Evolutionary conservation across 1,140 invertebrate species (phyloP).

Genomic region (Mamestra configurata): DNA sequence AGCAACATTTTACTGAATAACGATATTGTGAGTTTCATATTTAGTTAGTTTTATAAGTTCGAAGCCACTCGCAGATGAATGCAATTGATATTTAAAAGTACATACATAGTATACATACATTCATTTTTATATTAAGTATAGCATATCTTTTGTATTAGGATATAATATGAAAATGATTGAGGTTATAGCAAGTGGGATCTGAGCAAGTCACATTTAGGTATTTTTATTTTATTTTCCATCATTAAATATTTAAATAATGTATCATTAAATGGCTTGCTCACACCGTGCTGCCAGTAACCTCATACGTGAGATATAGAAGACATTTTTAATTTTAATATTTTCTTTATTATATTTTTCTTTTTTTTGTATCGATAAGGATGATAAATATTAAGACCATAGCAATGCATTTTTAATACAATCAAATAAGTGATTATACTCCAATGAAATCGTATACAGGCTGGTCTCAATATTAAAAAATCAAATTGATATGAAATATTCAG

Average conservation of each 20-base stretch:
- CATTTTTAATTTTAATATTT: slow-evolving; percentile 33
- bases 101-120: slow-evolving; percentile 23
- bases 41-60: slow-evolving; percentile 36
- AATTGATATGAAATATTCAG: slow-evolving; percentile 40
- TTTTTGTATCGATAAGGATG: slow-evolving; percentile 22
- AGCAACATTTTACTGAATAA: slow-evolving; percentile 24
- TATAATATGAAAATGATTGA: slow-evolving; percentile 28
- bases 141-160: slow-evolving; percentile 41
- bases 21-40: neutral
- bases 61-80: slow-evolving; percentile 36
- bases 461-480: slow-evolving; percentile 6
- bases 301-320: slow-evolving; percentile 40
- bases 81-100: slow-evolving; percentile 48
- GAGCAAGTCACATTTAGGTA: slow-evolving; percentile 27
- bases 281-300: neutral
- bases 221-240: slow-evolving; percentile 17
- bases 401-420: neutral
- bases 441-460: slow-evolving; percentile 1
- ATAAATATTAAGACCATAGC: slow-evolving; percentile 26
- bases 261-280: slow-evolving; percentile 20
- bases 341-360: slow-evolving; percentile 20
- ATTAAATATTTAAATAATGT: slow-evolving; percentile 6
- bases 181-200: slow-evolving; percentile 24
- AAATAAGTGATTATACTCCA: neutral
- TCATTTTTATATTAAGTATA: slow-evolving; percentile 39